Percentiles rank a stretch among this genome's conserved stretches.
Evolutionary conservation across 35 echinoderm and acorn worm species (phyloP).

Genomic region (Eucidaris tribuloides): DNA sequence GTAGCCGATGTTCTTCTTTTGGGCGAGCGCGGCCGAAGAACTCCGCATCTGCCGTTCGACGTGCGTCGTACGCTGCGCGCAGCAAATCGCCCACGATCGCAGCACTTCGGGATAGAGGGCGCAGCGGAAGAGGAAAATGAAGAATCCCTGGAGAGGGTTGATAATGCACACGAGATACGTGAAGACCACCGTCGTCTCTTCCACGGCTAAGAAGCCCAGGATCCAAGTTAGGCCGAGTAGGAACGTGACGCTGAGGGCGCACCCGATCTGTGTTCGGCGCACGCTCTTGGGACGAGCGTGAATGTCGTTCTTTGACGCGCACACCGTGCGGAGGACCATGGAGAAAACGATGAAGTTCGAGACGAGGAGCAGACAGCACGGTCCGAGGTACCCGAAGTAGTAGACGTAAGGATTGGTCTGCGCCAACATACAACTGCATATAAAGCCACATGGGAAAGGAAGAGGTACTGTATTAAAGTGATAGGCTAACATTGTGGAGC

Average conservation of each 20-base stretch:
- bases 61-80: conserved; percentile 37
- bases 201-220: conserved; percentile 74
- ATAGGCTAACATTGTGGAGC: too few species aligned
- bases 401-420: conserved; percentile 41
- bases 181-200: conserved; percentile 57
- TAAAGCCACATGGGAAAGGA: background rate
- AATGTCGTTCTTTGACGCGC: conserved; percentile 53
- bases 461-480: too few species aligned
- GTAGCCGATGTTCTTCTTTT: conserved; percentile 1
- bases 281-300: conserved; percentile 25
- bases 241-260: conserved; percentile 81
- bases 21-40: background rate
- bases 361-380: conserved; percentile 52
- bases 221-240: conserved; percentile 87
- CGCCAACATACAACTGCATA: conserved; percentile 58
- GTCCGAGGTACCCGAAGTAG: conserved; percentile 67
- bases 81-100: conserved; percentile 50
- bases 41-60: conserved; percentile 18
- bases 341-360: conserved; percentile 77
- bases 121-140: conserved; percentile 95
- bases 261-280: conserved; percentile 65
- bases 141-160: conserved; percentile 89
- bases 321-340: conserved; percentile 62
- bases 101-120: conserved; percentile 83
- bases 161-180: conserved; percentile 82